A percentile compares a stretch with the other conserved stretches of the same genome.
Conservation (phyloP, 2,888 invertebrate species). For the Drosophila meridionalis region DNA sequence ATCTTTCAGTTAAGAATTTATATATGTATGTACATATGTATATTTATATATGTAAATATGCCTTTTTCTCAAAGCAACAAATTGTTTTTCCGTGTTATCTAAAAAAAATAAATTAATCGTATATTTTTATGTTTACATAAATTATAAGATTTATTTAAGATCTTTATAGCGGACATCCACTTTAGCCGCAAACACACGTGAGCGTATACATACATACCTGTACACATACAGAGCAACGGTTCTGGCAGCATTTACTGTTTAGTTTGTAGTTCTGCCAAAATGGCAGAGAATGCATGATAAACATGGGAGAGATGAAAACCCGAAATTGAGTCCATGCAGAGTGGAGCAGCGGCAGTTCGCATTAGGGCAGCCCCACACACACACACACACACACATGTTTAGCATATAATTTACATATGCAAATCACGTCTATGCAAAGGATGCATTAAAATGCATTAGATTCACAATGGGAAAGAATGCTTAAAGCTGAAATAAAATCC, state of each 20-base stretch:
- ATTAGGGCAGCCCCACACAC: not conserved
- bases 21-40: too few relatives aligned
- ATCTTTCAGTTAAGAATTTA: too few relatives aligned
- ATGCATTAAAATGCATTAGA: conserved; percentile 24
- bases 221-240: not conserved
- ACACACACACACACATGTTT: not conserved
- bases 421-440: conserved; percentile 8
- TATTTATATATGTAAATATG: too few relatives aligned
- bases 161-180: not conserved
- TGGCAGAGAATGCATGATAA: conserved; percentile 28
- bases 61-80: too few relatives aligned
- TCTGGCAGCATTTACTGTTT: conserved; percentile 50
- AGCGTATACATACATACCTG: not conserved
- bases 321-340: conserved; percentile 48
- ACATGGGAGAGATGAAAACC: conserved; percentile 31
- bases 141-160: not conserved
- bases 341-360: not conserved
- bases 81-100: too few relatives aligned
- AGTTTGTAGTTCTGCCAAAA: conserved; percentile 62
- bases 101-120: not conserved
- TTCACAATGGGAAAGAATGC: conserved; percentile 6
- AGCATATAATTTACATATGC: conserved; percentile 38
- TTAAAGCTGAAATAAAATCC: not conserved
- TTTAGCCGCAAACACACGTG: not conserved
- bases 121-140: not conserved